Conservation (phyloP, 1,140 invertebrate species). For the Sarcophaga bullata region DNA sequence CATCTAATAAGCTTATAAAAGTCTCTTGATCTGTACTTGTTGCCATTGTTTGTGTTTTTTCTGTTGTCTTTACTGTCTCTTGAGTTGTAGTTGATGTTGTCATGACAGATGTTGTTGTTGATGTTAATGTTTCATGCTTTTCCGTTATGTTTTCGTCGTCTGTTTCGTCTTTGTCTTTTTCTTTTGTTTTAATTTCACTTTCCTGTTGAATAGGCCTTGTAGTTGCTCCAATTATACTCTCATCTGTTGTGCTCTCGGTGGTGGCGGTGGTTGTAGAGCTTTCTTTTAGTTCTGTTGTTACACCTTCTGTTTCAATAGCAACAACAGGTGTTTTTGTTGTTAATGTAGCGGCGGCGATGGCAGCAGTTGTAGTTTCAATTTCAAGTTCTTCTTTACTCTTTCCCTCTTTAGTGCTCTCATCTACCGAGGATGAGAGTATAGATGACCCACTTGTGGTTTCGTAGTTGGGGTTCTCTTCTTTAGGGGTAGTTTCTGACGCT, state of each 20-base stretch:
- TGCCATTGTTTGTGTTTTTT: constrained; percentile 35
- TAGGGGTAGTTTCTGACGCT: constrained; percentile 16
- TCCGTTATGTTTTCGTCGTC: constrained; percentile 2
- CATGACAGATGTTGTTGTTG: not conserved
- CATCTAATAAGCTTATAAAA: constrained; percentile 33
- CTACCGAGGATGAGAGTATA: not conserved
- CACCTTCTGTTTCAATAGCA: not conserved
- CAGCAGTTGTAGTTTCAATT: not conserved
- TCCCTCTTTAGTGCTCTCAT: not conserved
- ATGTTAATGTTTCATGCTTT: constrained; percentile 6
- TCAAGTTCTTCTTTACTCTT: not conserved
- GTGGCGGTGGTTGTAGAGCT: not conserved
- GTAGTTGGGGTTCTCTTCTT: constrained; percentile 15
- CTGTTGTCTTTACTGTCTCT: constrained; percentile 37
- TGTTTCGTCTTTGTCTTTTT: not conserved
- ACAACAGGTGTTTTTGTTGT: constrained; percentile 31
- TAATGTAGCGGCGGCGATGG: not conserved
- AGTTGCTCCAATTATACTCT: not conserved
- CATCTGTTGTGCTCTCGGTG: not conserved
- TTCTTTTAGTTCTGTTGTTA: not conserved
- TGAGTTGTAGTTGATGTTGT: not conserved
- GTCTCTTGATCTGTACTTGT: constrained; percentile 20
- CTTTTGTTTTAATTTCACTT: not conserved
- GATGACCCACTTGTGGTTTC: constrained; percentile 29
- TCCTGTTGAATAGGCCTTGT: not conserved